phyloP scores from a whole-genome alignment of 1,140 invertebrate species.

The Drosophila miranda region DNA sequence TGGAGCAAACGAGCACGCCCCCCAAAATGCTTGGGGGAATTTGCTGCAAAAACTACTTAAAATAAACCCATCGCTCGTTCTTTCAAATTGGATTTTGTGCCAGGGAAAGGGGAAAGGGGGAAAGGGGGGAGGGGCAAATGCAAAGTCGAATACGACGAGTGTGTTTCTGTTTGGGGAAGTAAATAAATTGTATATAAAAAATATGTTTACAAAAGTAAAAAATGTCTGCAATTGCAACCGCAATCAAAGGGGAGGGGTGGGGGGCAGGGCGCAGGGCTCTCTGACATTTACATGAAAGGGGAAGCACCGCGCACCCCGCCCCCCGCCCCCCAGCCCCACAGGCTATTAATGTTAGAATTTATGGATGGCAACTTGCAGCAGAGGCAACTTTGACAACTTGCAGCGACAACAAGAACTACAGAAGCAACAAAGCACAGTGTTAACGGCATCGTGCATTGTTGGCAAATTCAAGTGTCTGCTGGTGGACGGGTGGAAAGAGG shows the following conservation, averaged over 20 bases:
- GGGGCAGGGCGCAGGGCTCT: constrained; percentile 1
- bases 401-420: constrained; percentile 48
- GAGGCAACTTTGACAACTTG: constrained; percentile 41
- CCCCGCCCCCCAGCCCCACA: background rate
- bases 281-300: constrained; percentile 76
- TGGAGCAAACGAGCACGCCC: constrained; percentile 34
- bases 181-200: constrained; percentile 67
- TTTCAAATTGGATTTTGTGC: constrained; percentile 67
- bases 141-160: constrained; percentile 19
- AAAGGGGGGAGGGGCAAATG: background rate
- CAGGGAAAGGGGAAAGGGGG: constrained; percentile 16
- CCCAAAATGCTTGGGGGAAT: constrained; percentile 61
- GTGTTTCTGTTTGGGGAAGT: constrained; percentile 33
- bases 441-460: constrained; percentile 76
- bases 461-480: constrained; percentile 71
- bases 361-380: constrained; percentile 73
- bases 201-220: constrained; percentile 63
- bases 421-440: constrained; percentile 59
- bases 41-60: constrained; percentile 71
- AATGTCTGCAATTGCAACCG: constrained; percentile 65
- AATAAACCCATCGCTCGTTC: constrained; percentile 64
- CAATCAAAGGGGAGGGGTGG: constrained; percentile 40
- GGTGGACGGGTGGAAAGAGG: background rate
- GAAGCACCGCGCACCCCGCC: constrained; percentile 22
- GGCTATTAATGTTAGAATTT: constrained; percentile 76